phyloP scores from a whole-genome alignment of 2,888 invertebrate species.

The Ochlodes sylvanus region DNA sequence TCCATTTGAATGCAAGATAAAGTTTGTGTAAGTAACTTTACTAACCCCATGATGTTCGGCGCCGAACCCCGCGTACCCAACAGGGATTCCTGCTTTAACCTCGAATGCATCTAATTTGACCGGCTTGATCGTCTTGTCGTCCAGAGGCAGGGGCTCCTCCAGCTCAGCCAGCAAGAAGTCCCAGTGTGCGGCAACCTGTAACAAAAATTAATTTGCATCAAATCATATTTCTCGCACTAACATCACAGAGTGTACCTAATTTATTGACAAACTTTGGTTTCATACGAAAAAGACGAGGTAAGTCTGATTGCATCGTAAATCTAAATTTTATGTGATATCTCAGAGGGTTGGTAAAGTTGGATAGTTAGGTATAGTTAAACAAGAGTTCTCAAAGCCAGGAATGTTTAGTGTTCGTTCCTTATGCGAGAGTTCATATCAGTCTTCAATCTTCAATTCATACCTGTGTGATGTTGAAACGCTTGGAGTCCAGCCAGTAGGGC shows the following conservation, averaged over 20 bases:
- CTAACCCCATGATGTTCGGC: conserved; percentile 72
- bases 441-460: no score
- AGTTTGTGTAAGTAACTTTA: conserved; percentile 17
- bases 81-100: conserved; percentile 53
- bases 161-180: conserved; percentile 75
- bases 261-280: no score
- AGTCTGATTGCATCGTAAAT: no score
- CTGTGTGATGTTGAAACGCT: conserved; percentile 51
- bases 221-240: not conserved
- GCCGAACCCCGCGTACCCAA: conserved; percentile 72
- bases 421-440: not conserved
- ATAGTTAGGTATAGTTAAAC: no score
- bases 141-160: conserved; percentile 63
- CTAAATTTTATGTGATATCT: no score
- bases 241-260: no score
- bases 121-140: conserved; percentile 63
- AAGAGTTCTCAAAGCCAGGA: no score
- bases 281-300: no score
- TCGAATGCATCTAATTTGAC: conserved; percentile 56
- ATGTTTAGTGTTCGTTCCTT: no score
- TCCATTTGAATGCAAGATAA: not conserved
- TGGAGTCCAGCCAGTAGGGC: conserved; percentile 74
- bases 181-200: conserved; percentile 72
- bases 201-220: not conserved
- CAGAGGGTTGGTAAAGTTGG: no score